A percentile compares a stretch with the other conserved stretches of the same genome.
phyloP scores from a whole-genome alignment of 1,140 invertebrate genomes.

The Panulirus ornatus region DNA sequence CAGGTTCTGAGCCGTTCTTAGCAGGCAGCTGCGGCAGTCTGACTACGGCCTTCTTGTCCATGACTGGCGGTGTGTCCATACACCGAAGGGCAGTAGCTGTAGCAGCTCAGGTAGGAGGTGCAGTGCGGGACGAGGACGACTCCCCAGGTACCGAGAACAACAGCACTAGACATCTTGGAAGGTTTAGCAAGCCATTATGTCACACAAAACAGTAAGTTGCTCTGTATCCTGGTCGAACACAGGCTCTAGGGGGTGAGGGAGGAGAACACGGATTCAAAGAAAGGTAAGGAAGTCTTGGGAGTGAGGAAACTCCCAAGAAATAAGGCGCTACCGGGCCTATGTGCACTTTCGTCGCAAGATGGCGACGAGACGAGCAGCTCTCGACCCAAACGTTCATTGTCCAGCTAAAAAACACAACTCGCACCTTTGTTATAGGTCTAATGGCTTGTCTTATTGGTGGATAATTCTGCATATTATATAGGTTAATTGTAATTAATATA shows the following conservation, averaged over 20 bases:
- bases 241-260: constrained; percentile 14
- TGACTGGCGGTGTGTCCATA: constrained; percentile 34
- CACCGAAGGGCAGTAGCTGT: constrained; percentile 16
- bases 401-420: too few species aligned
- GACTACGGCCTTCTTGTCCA: constrained; percentile 45
- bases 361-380: constrained; percentile 29
- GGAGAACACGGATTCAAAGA: neutral
- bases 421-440: too few species aligned
- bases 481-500: too few species aligned
- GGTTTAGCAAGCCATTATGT: constrained; percentile 48
- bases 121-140: neutral
- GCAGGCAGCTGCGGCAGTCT: constrained; percentile 37
- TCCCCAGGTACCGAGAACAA: constrained; percentile 24
- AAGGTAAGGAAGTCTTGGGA: constrained; percentile 41
- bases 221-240: constrained; percentile 53
- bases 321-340: neutral
- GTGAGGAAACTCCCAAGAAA: constrained; percentile 40
- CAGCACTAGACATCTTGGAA: constrained; percentile 44
- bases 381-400: too few species aligned
- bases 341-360: constrained; percentile 22
- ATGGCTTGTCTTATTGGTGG: too few species aligned
- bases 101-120: too few species aligned
- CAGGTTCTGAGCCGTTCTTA: constrained; percentile 20
- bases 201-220: constrained; percentile 30
- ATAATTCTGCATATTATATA: too few species aligned